These are phyloP conservation scores for Corythornis vintsioides DNA, from an alignment of 2,113 vertebrate genomes.

Conservation along the genomic window DNA sequence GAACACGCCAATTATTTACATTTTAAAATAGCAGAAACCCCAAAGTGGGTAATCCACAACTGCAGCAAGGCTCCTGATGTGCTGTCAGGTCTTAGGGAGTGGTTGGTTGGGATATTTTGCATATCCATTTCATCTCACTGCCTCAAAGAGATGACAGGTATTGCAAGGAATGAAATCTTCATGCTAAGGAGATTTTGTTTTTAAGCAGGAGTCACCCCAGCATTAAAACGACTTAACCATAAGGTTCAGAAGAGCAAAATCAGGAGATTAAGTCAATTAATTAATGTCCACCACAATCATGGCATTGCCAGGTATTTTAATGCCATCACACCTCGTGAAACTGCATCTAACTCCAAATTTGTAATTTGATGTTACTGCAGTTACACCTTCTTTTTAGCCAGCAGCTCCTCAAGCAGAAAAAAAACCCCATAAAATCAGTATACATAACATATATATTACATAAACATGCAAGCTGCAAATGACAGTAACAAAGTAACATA, in stretches of 20 bases:
- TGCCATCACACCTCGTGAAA: not conserved
- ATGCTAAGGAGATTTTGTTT: not conserved
- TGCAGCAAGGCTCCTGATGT: not conserved
- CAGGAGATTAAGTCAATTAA: not conserved
- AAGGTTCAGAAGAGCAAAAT: not conserved
- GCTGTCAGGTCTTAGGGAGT: not conserved
- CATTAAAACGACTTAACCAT: not conserved
- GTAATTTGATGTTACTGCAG: not conserved
- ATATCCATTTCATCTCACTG: not conserved
- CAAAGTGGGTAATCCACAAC: not conserved
- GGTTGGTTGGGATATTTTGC: not conserved
- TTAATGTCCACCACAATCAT: not conserved
- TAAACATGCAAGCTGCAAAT: not conserved
- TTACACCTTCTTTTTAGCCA: not conserved
- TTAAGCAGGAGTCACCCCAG: not conserved
- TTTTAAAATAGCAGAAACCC: not conserved
- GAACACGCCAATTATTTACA: not conserved
- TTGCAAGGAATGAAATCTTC: not conserved
- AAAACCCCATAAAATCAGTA: not conserved
- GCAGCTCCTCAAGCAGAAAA: not conserved
- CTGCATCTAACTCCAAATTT: not conserved
- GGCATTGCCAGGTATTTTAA: not conserved
- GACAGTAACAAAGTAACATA: not conserved
- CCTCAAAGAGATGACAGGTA: not conserved
- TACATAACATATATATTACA: no score